These are phyloP conservation scores for Micromussa lordhowensis DNA, from an alignment of 92 coral and sea anemone species.

Conservation along the genomic window DNA sequence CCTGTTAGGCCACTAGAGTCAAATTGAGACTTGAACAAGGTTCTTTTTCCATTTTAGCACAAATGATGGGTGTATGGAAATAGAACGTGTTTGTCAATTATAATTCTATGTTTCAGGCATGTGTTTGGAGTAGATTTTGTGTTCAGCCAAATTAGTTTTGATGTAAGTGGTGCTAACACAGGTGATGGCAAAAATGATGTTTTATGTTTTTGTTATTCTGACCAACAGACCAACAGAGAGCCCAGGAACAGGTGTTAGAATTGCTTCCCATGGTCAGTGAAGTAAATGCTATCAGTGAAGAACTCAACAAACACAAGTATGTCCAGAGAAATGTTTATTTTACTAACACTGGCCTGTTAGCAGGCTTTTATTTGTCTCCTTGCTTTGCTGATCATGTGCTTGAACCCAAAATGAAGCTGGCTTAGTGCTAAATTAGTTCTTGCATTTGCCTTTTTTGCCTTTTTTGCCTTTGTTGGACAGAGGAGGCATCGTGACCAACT, in stretches of 20 bases:
- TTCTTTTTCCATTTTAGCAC: too few species aligned
- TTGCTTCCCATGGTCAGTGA: constrained; percentile 95
- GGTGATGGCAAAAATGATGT: not conserved
- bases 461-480: too few species aligned
- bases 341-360: not conserved
- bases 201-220: not conserved
- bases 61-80: too few species aligned
- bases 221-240: constrained; percentile 87
- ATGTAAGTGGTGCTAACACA: not conserved
- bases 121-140: not conserved
- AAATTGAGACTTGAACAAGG: too few species aligned
- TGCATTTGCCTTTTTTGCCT: too few species aligned
- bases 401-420: too few species aligned
- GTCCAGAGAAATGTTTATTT: constrained; percentile 14
- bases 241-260: constrained; percentile 97
- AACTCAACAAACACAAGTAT: constrained; percentile 97
- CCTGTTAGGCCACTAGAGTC: too few species aligned
- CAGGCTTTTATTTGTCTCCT: not conserved
- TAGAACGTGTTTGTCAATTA: too few species aligned
- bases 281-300: constrained; percentile 98
- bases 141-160: not conserved
- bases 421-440: too few species aligned
- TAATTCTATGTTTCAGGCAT: not conserved
- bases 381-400: not conserved
- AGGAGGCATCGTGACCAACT: too few species aligned